These are phyloP conservation scores for Andrena chrysosceles DNA, from an alignment of 2,888 invertebrate species.

Conservation along the genomic window DNA sequence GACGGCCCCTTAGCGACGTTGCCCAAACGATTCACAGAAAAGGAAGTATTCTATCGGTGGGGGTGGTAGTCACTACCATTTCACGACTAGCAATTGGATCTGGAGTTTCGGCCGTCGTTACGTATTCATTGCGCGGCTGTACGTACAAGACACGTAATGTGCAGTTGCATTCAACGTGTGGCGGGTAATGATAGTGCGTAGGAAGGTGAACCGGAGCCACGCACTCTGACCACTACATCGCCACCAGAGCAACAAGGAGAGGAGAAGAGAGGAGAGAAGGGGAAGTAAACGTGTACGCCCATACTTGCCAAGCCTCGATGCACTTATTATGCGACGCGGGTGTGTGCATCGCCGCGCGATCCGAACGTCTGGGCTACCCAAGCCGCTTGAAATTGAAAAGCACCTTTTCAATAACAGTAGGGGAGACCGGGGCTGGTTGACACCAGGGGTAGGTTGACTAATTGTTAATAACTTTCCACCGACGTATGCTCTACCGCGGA, in stretches of 20 bases:
- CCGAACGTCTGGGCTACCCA: background rate
- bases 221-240: slow-evolving; percentile 61
- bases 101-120: slow-evolving; percentile 35
- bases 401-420: slow-evolving; percentile 7
- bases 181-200: slow-evolving; percentile 51
- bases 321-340: slow-evolving; percentile 26
- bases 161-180: slow-evolving; percentile 24
- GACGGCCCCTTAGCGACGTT: too few relatives aligned
- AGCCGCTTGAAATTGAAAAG: slow-evolving; percentile 3
- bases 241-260: slow-evolving; percentile 5
- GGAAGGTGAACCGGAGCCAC: slow-evolving; percentile 68
- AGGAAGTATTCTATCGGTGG: background rate
- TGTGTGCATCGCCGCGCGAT: background rate
- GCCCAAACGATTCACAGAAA: background rate
- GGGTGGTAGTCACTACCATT: background rate
- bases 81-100: slow-evolving; percentile 13
- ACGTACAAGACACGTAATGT: slow-evolving; percentile 26
- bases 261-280: slow-evolving; percentile 15
- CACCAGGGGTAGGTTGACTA: too few relatives aligned
- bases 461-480: too few relatives aligned
- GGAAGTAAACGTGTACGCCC: slow-evolving; percentile 25
- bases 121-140: slow-evolving; percentile 18
- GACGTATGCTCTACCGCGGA: too few relatives aligned
- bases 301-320: slow-evolving; percentile 18
- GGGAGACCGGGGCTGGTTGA: too few relatives aligned